Percentiles rank a stretch among this genome's conserved stretches.
These are phyloP conservation scores for Prolemur simus DNA, from an alignment of 2,113 vertebrate genomes.

Conservation along the genomic window DNA sequence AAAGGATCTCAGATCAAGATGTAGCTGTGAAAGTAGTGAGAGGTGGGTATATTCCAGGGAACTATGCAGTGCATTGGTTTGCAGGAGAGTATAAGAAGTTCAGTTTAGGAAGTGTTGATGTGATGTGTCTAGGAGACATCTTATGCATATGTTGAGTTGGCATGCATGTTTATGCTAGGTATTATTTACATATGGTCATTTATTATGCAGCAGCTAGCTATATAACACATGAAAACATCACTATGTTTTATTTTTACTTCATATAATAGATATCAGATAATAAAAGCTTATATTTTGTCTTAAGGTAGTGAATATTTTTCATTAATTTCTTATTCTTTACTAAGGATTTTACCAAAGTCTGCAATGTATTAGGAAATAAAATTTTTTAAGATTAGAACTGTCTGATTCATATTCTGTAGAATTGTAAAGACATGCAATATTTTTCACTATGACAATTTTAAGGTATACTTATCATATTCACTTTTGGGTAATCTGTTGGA, in stretches of 20 bases:
- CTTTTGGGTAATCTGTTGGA: conserved; percentile 30
- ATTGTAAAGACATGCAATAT: neutral
- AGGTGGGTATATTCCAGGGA: neutral
- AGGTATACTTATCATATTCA: neutral
- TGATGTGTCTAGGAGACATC: neutral
- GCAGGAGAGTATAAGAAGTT: neutral
- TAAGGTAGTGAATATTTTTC: neutral
- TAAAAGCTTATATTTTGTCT: neutral
- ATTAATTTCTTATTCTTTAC: neutral
- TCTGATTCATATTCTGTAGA: neutral
- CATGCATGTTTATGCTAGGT: neutral
- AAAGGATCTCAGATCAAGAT: neutral
- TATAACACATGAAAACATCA: neutral
- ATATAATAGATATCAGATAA: neutral
- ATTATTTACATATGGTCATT: neutral
- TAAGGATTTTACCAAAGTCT: neutral
- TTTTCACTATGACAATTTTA: conserved; percentile 21
- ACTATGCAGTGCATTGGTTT: neutral
- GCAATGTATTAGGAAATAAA: neutral
- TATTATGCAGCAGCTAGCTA: neutral
- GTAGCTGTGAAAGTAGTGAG: neutral
- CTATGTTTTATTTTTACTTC: neutral
- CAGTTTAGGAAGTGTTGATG: neutral
- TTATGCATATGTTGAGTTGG: neutral
- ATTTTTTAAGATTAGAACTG: neutral